phyloP scores from a whole-genome alignment of 23 tunicate species.

The Diplosoma virens region DNA sequence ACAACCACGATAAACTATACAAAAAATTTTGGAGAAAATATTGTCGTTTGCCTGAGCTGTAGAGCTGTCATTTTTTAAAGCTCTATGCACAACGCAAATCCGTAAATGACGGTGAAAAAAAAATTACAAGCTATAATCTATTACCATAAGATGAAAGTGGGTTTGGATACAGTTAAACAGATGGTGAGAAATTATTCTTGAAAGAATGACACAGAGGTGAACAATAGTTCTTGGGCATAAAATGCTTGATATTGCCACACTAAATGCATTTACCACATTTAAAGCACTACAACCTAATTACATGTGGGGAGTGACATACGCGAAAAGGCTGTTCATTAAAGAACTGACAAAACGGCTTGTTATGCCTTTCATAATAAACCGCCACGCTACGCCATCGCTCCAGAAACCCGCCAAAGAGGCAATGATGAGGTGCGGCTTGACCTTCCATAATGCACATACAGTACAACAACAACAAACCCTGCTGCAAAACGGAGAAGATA shows the following conservation, averaged over 20 bases:
- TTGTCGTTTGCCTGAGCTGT: neutral
- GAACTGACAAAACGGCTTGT: too few species aligned
- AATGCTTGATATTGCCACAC: neutral
- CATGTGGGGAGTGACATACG: neutral
- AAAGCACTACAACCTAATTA: neutral
- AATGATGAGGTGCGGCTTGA: too few species aligned
- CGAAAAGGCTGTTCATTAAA: too few species aligned
- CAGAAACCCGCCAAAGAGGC: too few species aligned
- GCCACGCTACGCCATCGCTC: too few species aligned
- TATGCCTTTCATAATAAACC: too few species aligned
- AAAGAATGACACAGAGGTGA: neutral
- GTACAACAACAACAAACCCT: too few species aligned
- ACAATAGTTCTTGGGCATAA: constrained; percentile 8
- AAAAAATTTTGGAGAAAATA: neutral
- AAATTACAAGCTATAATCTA: neutral
- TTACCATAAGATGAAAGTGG: neutral
- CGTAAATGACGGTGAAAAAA: neutral
- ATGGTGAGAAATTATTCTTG: neutral
- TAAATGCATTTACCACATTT: neutral
- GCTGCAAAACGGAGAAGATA: too few species aligned
- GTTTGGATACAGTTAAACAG: neutral
- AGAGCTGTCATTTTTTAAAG: neutral
- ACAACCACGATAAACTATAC: neutral
- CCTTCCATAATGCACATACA: too few species aligned
- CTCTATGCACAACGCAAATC: neutral